phyloP scores from a whole-genome alignment of 1,140 invertebrate species.

The Nymphalis io region DNA sequence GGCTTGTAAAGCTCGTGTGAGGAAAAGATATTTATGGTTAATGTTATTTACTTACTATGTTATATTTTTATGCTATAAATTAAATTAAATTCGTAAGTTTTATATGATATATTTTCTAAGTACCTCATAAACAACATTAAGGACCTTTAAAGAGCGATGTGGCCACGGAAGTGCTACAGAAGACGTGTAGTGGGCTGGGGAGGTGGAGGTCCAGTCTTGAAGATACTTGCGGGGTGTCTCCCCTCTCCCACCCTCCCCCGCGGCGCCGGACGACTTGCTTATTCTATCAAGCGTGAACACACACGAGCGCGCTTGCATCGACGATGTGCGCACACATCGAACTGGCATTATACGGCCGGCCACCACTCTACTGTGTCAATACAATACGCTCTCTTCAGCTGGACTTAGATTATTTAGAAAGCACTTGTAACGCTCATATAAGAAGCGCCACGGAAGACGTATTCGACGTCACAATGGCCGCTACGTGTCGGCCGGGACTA shows the following conservation, averaged over 20 bases:
- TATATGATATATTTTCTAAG: background rate
- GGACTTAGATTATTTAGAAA: conserved; percentile 83
- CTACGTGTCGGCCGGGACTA: conserved; percentile 72
- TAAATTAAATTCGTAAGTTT: background rate
- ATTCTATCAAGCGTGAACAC: conserved; percentile 79
- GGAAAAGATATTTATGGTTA: background rate
- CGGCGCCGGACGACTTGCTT: conserved; percentile 78
- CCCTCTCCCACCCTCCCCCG: conserved; percentile 43
- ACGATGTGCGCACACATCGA: conserved; percentile 60
- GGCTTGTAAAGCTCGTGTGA: too few species aligned
- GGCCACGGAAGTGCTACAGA: conserved; percentile 76
- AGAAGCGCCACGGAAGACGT: conserved; percentile 79
- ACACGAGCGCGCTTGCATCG: conserved; percentile 56
- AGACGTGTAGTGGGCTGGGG: conserved; percentile 77
- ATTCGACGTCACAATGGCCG: conserved; percentile 78
- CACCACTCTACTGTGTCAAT: conserved; percentile 82
- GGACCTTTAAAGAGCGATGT: conserved; percentile 69
- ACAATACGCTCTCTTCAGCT: conserved; percentile 81
- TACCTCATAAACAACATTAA: conserved; percentile 63
- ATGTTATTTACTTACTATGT: background rate
- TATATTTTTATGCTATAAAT: background rate
- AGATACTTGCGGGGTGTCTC: conserved; percentile 62
- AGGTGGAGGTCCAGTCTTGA: conserved; percentile 76
- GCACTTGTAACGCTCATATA: conserved; percentile 82
- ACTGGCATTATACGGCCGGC: conserved; percentile 77